Percentiles rank a stretch among this genome's conserved stretches.
Evolutionary conservation across 2,797 vertebrate species (phyloP).

Genomic region (Rhinella marina): DNA sequence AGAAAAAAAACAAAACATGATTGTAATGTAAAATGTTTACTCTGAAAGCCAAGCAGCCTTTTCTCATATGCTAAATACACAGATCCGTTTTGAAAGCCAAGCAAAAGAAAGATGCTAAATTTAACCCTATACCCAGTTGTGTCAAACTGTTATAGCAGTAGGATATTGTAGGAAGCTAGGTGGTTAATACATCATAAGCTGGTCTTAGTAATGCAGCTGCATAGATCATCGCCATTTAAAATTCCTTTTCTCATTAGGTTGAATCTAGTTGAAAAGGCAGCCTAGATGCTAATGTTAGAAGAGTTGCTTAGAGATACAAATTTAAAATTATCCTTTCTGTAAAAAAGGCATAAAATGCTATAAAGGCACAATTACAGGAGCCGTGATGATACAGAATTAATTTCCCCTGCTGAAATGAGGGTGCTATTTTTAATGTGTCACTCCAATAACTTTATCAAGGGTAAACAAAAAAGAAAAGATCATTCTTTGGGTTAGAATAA

Average conservation of each 20-base stretch:
- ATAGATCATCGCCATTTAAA: conserved; percentile 40
- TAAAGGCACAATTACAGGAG: conserved; percentile 27
- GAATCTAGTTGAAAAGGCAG: conserved; percentile 4
- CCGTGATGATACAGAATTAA: conserved; percentile 25
- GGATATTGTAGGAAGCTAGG: neutral
- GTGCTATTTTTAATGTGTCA: conserved; percentile 37
- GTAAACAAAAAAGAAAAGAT: conserved; percentile 2
- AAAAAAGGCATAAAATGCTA: conserved; percentile 49
- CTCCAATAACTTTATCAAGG: conserved; percentile 34
- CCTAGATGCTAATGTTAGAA: conserved; percentile 28
- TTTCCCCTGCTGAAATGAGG: conserved; percentile 33
- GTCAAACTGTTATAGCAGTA: neutral
- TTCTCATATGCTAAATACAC: neutral
- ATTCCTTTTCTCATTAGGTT: conserved; percentile 1
- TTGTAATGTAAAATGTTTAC: neutral
- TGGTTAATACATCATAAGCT: neutral
- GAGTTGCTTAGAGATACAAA: conserved; percentile 51
- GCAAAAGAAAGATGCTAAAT: neutral
- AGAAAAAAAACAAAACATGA: no score
- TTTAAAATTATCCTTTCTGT: conserved; percentile 40
- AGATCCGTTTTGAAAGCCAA: neutral
- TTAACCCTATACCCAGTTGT: neutral
- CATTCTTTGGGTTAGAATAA: neutral
- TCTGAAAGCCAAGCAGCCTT: neutral
- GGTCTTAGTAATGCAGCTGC: conserved; percentile 32